A percentile compares a stretch with the other conserved stretches of the same genome.
phyloP scores from a whole-genome alignment of 2,888 invertebrate genomes.

The Plebejus melissa region DNA sequence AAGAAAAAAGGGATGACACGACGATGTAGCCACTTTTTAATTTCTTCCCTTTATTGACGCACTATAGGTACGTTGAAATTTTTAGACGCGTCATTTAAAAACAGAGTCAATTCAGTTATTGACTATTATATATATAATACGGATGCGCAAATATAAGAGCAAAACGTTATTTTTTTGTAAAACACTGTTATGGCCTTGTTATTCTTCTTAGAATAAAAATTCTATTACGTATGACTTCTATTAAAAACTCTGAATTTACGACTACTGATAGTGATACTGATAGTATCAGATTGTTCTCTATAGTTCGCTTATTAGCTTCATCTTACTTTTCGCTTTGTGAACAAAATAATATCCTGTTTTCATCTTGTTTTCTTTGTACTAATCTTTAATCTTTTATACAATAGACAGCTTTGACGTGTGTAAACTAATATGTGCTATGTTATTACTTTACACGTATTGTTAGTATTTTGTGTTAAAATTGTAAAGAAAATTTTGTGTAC shows the following conservation, averaged over 20 bases:
- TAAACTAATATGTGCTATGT: constrained; percentile 19
- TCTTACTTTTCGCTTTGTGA: constrained; percentile 15
- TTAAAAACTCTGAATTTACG: background rate
- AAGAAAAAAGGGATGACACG: too few species aligned
- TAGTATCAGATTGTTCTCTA: background rate
- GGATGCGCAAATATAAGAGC: too few species aligned
- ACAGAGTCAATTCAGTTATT: too few species aligned
- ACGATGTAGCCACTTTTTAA: too few species aligned
- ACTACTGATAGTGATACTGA: background rate
- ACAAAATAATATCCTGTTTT: background rate
- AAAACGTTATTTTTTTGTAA: too few species aligned
- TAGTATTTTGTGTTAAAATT: constrained; percentile 19
- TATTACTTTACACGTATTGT: background rate
- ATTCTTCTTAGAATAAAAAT: background rate
- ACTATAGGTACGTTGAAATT: too few species aligned
- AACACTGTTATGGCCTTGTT: too few species aligned
- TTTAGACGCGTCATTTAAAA: too few species aligned
- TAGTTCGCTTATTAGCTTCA: constrained; percentile 10
- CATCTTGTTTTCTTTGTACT: constrained; percentile 2
- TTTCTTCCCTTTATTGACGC: too few species aligned
- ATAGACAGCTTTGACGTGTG: constrained; percentile 1
- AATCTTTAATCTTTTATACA: constrained; percentile 10
- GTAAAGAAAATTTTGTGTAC: background rate
- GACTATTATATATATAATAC: too few species aligned
- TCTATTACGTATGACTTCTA: background rate